phyloP scores from a whole-genome alignment of 2,797 vertebrate species.

The Zonotrichia albicollis region DNA sequence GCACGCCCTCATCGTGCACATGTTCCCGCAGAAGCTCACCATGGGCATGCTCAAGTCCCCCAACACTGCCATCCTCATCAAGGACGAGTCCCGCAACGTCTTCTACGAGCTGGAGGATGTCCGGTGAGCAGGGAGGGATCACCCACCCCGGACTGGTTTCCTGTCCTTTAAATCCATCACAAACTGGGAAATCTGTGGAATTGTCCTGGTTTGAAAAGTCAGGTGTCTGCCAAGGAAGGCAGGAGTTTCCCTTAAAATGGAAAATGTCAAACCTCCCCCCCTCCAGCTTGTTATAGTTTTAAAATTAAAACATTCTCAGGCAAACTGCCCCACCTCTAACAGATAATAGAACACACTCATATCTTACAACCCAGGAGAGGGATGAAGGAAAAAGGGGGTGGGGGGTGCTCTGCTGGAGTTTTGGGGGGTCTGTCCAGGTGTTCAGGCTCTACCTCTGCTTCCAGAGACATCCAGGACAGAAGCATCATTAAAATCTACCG shows the following conservation, averaged over 20 bases:
- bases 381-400: neutral
- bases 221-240: neutral
- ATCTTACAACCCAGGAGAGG: neutral
- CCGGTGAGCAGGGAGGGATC: constrained; percentile 62
- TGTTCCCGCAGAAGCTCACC: constrained; percentile 99
- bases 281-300: neutral
- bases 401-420: neutral
- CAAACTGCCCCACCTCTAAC: neutral
- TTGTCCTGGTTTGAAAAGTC: neutral
- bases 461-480: constrained; percentile 95
- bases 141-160: rapidly evolving
- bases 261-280: neutral
- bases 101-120: constrained; percentile 99
- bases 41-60: constrained; percentile 97
- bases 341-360: neutral
- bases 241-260: neutral
- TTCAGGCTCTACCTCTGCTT: neutral
- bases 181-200: rapidly evolving
- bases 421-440: neutral
- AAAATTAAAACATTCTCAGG: neutral
- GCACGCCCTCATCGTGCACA: constrained; percentile 97
- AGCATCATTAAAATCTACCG: constrained; percentile 99
- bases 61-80: constrained; percentile 98
- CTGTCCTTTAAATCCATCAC: neutral
- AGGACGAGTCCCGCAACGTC: constrained; percentile 95